phyloP scores from a whole-genome alignment of 2,797 vertebrate species.

The Sus cebifrons region DNA sequence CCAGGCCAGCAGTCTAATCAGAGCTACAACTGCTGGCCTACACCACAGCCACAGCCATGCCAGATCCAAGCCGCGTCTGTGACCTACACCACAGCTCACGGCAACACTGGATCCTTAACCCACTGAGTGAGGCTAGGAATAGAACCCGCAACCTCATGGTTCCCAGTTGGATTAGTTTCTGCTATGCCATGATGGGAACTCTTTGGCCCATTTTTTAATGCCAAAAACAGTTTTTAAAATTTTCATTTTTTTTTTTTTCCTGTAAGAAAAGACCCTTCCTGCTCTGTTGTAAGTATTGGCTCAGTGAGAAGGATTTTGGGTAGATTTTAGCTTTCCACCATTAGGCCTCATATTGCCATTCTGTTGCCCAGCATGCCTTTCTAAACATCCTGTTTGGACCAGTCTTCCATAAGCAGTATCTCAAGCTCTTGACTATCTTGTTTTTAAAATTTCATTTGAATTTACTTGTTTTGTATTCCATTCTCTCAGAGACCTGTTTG shows the following conservation, averaged over 20 bases:
- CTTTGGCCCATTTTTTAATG: background rate
- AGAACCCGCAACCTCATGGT: no score
- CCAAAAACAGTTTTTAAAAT: constrained; percentile 19
- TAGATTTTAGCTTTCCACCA: background rate
- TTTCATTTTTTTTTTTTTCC: background rate
- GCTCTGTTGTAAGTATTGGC: background rate
- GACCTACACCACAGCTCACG: no score
- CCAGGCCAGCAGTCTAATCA: no score
- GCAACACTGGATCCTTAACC: no score
- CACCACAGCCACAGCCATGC: no score
- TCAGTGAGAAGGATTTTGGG: background rate
- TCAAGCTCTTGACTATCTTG: background rate
- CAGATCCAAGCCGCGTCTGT: no score
- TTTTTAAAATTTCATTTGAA: constrained; percentile 15
- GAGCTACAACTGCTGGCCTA: no score
- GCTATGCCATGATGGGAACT: no score
- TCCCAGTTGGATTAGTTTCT: no score
- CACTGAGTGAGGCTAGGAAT: no score
- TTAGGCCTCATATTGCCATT: background rate
- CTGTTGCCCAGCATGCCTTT: background rate
- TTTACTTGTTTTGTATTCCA: background rate
- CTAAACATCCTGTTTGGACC: background rate
- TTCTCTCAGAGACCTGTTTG: constrained; percentile 10
- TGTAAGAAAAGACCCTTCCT: background rate
- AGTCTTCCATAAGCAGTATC: background rate